phyloP scores from a whole-genome alignment of 2,888 invertebrate species.

The Oscheius sp. region DNA sequence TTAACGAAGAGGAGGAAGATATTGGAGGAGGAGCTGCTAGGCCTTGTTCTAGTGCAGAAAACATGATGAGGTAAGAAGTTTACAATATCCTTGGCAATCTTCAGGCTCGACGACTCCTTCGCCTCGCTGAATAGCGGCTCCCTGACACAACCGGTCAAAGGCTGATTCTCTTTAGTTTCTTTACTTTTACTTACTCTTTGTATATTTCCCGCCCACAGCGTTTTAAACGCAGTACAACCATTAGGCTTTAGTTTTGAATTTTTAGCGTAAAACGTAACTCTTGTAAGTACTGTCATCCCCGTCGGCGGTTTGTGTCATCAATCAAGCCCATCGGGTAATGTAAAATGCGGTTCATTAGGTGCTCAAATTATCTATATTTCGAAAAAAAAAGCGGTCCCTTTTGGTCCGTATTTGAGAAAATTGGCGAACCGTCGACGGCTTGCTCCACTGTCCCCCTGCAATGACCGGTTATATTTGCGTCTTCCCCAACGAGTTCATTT shows the following conservation, averaged over 20 bases:
- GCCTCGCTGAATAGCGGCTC: conserved; percentile 8
- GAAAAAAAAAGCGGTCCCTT: conserved; percentile 4
- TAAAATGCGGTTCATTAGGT: conserved; percentile 8
- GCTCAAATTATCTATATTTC: neutral
- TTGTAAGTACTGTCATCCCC: neutral
- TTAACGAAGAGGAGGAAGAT: conserved; percentile 20
- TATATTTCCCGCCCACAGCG: neutral
- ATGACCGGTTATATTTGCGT: conserved; percentile 1
- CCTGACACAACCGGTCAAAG: conserved; percentile 15
- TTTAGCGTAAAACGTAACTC: neutral
- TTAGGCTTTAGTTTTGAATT: neutral
- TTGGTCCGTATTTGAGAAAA: conserved; percentile 1
- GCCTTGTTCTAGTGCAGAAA: neutral
- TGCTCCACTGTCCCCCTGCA: neutral
- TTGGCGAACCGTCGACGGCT: neutral
- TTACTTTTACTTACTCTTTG: neutral
- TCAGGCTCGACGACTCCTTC: conserved; percentile 12
- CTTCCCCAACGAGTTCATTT: neutral
- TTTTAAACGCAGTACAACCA: neutral
- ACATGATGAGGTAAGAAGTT: conserved; percentile 13
- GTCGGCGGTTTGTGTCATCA: neutral
- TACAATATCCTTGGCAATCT: neutral
- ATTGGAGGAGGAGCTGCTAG: neutral
- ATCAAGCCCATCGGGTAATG: neutral
- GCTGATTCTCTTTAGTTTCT: neutral